Evolutionary conservation across 2,797 vertebrate species (phyloP), one percentile per base, ranked within the genome.

Genomic region (Astyanax mexicanus): DNA sequence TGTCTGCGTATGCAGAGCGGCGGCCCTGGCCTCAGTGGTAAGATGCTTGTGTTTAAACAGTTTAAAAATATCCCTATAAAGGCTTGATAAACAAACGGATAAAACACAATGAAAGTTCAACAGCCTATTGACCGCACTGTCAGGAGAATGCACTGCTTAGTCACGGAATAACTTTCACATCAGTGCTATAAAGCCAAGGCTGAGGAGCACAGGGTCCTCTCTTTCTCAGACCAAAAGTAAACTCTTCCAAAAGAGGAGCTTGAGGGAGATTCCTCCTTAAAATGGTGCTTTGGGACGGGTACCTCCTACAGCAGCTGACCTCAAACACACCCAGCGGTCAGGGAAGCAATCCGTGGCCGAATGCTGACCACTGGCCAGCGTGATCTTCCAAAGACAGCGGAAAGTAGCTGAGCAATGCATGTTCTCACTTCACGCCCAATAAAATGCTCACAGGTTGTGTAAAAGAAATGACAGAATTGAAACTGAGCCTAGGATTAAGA

Each of bases 21-120:
- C n/a, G n/a, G n/a, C n/a, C n/a, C n/a, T n/a, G n/a, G 6, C 21
- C 44, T 52, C 8, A 27, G 17, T 64, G 47, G 13, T 9, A 11
- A 3, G 6, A 51, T 2, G 19, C 45, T 27, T 77, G n/a, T 72
- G 68, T 72, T 65, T 72, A 77, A 58, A 72, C 72, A 67, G 72
- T 75, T 75, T 37, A 42, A 74, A 65, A 23, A 44, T 44, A 4
- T 42, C n/a, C 17, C 45, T 69, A 32, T 69, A 69, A 69, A 76
- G 17, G 42, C 54, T 13, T 55, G 15, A 29, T 51, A 61, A 61
- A 76, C 10, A 12, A 4, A 15, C 23, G 55, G 15, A 25, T 25
- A 17, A 61, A 75, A 32, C 21, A 4, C 23, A 54, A 32, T 62
- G 19, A 35, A 69, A 51, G 7, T 42, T 29, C 21, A 69, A 69